Evolutionary conservation across 2,797 vertebrate genomes (phyloP).

Genomic region (Lepidocolaptes lacrymiger): DNA sequence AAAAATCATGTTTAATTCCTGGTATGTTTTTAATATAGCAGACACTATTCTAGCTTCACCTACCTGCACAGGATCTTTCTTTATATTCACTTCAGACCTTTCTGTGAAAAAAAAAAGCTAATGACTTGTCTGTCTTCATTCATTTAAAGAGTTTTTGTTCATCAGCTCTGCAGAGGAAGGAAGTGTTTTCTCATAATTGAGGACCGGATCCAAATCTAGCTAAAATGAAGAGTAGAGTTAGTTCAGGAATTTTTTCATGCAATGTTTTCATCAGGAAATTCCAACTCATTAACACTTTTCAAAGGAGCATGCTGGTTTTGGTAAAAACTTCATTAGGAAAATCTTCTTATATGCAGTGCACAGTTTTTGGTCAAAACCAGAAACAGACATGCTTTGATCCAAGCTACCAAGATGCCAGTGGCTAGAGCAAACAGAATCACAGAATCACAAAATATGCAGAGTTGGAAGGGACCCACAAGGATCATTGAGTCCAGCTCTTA

Average conservation of each 20-base stretch:
- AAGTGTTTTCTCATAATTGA: constrained; percentile 33
- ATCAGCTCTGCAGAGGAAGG: not conserved
- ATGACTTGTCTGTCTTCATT: not conserved
- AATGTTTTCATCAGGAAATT: constrained; percentile 40
- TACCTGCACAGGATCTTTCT: not conserved
- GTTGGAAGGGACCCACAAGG: not conserved
- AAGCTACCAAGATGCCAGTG: not conserved
- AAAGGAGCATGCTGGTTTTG: constrained; percentile 18
- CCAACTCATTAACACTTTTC: constrained; percentile 15
- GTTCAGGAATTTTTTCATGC: not conserved
- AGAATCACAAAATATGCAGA: not conserved
- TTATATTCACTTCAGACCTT: not conserved
- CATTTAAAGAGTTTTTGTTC: not conserved
- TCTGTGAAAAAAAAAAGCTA: not conserved
- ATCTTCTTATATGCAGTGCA: not conserved
- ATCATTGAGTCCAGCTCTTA: not conserved
- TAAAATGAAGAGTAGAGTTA: not conserved
- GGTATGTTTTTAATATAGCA: not conserved
- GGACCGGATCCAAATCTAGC: not conserved
- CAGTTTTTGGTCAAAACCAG: not conserved
- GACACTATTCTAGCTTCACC: not conserved
- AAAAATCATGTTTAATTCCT: not conserved
- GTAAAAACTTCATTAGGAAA: constrained; percentile 37
- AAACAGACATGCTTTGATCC: not conserved
- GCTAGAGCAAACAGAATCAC: not conserved